Conservation (phyloP, 1,140 invertebrate species). For the Limonius californicus region DNA sequence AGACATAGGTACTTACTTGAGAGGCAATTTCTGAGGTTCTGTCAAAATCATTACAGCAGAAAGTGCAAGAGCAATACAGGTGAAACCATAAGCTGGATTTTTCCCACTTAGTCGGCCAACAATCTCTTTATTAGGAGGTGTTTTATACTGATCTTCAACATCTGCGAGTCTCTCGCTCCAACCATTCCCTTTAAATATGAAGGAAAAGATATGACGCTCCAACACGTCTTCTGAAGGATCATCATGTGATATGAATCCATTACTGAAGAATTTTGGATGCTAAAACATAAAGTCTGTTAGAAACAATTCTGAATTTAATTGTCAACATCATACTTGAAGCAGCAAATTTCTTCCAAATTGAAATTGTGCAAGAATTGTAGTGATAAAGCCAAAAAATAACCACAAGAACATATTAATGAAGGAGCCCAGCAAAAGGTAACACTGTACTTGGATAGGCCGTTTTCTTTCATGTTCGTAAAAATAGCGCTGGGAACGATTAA, state of each 20-base stretch:
- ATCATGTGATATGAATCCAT: not conserved
- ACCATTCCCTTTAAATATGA: constrained; percentile 71
- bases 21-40: constrained; percentile 73
- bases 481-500: constrained; percentile 69
- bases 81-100: constrained; percentile 82
- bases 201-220: constrained; percentile 59
- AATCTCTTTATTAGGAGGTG: constrained; percentile 63
- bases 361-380: constrained; percentile 64
- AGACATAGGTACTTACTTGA: constrained; percentile 60
- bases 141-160: constrained; percentile 61
- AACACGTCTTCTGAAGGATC: constrained; percentile 63
- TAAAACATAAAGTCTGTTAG: no score
- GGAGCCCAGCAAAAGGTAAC: constrained; percentile 54
- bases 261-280: not conserved
- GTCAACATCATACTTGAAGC: not conserved
- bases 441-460: constrained; percentile 67
- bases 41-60: constrained; percentile 71
- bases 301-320: no score
- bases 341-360: constrained; percentile 52
- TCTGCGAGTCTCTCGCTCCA: constrained; percentile 67
- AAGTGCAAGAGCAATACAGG: constrained; percentile 67
- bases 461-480: constrained; percentile 64
- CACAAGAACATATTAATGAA: constrained; percentile 26
- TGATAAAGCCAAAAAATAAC: constrained; percentile 51
- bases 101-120: constrained; percentile 57